Base-by-base conservation (phyloP, 2,113 vertebrate genomes). In the Chamaea fasciata region DNA sequence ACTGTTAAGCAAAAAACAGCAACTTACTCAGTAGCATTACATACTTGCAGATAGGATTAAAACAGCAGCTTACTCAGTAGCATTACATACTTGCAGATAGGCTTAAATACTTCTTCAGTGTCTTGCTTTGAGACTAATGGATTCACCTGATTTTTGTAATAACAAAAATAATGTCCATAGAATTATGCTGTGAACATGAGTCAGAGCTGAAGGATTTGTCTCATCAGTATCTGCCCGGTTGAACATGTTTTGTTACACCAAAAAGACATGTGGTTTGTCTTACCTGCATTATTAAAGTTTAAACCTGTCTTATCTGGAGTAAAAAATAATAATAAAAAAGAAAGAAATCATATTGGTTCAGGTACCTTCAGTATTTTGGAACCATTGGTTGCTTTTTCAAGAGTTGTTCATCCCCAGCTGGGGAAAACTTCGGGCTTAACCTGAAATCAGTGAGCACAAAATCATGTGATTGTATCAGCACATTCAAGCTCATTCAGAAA, bases 1-100 rank as follows among this genome's bases (percentile, higher is more conserved):
- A 65, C n/a, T 60, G 41, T 69, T 75, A 77, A 50, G 42, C 42
- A 85, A 83, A 95, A 87, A 96, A 79, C 86, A 77, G 49, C 57
- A 89, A 37, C 30, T 89, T 68, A 53, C 65, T 92, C n/a, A 60
- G 47, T 84, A 52, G 30, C 19, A 35, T 76, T 87, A 42, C 22
- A 11, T 46, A 41, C 27, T 91, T 89, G 26, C 35, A 86, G 50
- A 59, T 39, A 85, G 50, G 22, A 63, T 80, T 53, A 88, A 74
- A 80, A 79, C 86, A 76, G 49, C 57, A 89, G 42, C 30, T 89
- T 68, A 53, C 65, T 92, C n/a, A 60, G 47, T 84, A 52, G 30
- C 19, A 35, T 76, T 87, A 42, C 22, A 11, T 46, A 41, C 27
- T 91, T 89, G 26, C 35, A 86, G 50, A 59, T 39, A 85, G 50